Evolutionary conservation across 2,797 vertebrate genomes (phyloP).

Genomic region (Sylvia borin): DNA sequence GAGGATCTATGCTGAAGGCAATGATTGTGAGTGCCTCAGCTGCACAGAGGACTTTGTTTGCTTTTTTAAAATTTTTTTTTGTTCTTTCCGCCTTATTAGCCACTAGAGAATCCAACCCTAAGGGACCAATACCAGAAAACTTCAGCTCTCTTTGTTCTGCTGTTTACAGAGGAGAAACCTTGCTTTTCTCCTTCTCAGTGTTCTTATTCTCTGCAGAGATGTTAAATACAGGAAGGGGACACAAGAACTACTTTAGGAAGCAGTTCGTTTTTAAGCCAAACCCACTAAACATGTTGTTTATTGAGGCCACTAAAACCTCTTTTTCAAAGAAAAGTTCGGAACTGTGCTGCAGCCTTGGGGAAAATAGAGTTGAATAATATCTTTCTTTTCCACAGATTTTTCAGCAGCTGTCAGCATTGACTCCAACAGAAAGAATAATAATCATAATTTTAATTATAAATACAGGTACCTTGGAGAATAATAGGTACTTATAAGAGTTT

Average conservation of each 20-base stretch:
- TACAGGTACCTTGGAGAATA: neutral
- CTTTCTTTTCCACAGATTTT: neutral
- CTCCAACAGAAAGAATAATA: neutral
- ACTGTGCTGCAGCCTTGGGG: neutral
- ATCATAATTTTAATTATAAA: neutral
- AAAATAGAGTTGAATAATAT: neutral
- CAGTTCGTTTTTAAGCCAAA: conserved; percentile 23
- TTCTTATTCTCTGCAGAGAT: neutral
- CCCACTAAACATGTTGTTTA: neutral
- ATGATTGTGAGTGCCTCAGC: neutral
- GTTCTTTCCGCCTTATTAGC: neutral
- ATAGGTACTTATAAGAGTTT: neutral
- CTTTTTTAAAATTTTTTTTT: neutral
- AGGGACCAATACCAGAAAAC: neutral
- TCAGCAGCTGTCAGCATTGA: neutral
- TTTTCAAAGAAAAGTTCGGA: conserved; percentile 14
- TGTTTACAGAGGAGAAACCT: neutral
- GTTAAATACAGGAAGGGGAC: conserved; percentile 1
- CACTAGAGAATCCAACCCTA: neutral
- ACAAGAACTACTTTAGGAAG: neutral
- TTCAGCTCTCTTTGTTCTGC: neutral
- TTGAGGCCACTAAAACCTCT: neutral
- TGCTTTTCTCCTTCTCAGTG: neutral
- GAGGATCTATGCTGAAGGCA: neutral
- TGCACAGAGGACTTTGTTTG: neutral